Base-by-base conservation (phyloP, 2,888 invertebrate genomes). In the Euzophera pinguis region DNA sequence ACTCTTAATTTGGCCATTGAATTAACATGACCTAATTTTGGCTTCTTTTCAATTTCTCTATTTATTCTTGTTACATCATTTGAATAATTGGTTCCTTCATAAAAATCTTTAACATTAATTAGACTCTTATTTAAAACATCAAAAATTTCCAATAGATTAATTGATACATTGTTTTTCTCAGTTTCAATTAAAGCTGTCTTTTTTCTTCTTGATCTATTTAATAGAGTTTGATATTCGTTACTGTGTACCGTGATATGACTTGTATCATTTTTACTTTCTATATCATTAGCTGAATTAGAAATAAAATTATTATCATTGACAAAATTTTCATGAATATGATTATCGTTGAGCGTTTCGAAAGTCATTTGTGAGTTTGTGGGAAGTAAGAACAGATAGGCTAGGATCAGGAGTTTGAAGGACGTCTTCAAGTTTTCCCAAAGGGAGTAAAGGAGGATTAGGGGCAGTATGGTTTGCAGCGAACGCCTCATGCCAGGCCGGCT, bases 401-500 rank as follows among this genome's bases (percentile, higher is more conserved):
- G 64, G 69, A 69, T 59, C 27, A 82, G 71, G 72, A 75, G 29
- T 53, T 63, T 53, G 59, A 68, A 64, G 67, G 79, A 58, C 67
- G 71, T 67, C 54, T 72, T 81, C 58, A 79, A 81, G 79, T 69
- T 65, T 63, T 73, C 84, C 71, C 70, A 78, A 68, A 81, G 78
- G 84, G 85, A 80, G 70, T 64, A 75, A 53, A 57, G 60, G 72
- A 79, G 79, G 80, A 78, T 63, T 53, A 67, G 76, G 78, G 77
- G 67, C 53, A 68, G 64, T 60, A 69, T 52, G 66, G 63, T 71
- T 62, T 67, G 74, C 70, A 69, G 72, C 71, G 70, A 71, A 67
- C 75, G 81, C 86, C 81, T 84, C 89, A 89, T 89, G 75, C 87
- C 89, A 84, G 77, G 84, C 74, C 76, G 78, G 76, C 60, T 64